These are phyloP conservation scores for Hermaeophaga mercurialis DNA, from an alignment of 2,888 invertebrate species.

Conservation along the genomic window DNA sequence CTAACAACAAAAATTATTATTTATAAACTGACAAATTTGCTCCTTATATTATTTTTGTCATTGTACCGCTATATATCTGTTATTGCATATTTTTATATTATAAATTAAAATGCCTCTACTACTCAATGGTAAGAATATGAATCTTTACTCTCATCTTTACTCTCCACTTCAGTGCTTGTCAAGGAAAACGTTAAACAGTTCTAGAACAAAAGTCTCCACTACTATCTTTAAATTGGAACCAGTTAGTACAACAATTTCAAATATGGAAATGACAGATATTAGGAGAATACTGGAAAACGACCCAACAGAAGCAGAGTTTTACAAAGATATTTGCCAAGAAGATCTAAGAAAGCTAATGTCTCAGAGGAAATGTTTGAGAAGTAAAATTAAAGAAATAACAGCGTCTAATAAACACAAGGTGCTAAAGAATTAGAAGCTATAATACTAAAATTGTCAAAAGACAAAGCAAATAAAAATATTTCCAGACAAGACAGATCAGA, in stretches of 20 bases:
- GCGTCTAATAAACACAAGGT: not conserved
- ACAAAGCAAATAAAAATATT: constrained; percentile 10
- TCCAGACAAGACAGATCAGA: constrained; percentile 10
- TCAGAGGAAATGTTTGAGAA: constrained; percentile 19
- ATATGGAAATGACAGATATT: constrained; percentile 23
- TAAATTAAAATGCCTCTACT: constrained; percentile 24
- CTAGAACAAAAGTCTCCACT: constrained; percentile 14
- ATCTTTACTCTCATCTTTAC: too few relatives aligned
- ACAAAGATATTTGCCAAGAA: constrained; percentile 27
- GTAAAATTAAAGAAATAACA: constrained; percentile 11
- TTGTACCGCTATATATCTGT: too few relatives aligned
- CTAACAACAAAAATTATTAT: too few relatives aligned
- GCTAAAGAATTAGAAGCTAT: constrained; percentile 25
- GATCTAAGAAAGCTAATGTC: constrained; percentile 28
- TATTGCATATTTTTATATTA: not conserved
- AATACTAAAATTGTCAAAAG: constrained; percentile 30
- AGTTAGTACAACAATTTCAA: constrained; percentile 16
- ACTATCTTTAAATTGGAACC: constrained; percentile 25
- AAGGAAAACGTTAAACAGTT: too few relatives aligned
- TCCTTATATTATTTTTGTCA: too few relatives aligned
- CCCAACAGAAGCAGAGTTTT: constrained; percentile 28
- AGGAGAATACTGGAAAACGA: constrained; percentile 21
- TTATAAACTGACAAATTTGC: too few relatives aligned
- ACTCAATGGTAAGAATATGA: constrained; percentile 26
- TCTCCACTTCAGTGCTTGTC: too few relatives aligned